Percentiles rank a stretch among this genome's conserved stretches.
Conservation (phyloP, 2,113 vertebrate genomes). For the Mus pahari region DNA sequence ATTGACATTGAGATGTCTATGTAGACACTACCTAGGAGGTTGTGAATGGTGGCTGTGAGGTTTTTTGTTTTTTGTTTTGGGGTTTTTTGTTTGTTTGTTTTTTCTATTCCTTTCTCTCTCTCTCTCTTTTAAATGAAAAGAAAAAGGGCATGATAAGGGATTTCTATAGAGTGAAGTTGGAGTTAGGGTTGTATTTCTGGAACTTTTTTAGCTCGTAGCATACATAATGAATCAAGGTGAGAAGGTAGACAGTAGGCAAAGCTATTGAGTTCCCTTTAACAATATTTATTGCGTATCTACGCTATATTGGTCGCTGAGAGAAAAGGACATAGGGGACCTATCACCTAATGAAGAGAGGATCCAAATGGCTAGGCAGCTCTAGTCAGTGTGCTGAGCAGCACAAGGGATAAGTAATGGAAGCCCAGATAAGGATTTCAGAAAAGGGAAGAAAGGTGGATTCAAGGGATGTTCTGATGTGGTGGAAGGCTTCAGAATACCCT, state of each 20-base stretch:
- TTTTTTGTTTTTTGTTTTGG: no score
- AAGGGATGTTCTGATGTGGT: not conserved
- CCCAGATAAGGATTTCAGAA: not conserved
- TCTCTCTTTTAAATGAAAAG: constrained; percentile 57
- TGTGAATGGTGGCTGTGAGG: not conserved
- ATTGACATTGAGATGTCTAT: not conserved
- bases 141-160: not conserved
- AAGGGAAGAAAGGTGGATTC: not conserved
- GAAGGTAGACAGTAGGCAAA: constrained; percentile 28
- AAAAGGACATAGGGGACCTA: constrained; percentile 18
- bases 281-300: constrained; percentile 58
- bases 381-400: not conserved
- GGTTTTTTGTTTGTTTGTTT: not conserved
- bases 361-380: constrained; percentile 38
- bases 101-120: not conserved
- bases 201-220: constrained; percentile 26
- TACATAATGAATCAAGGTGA: constrained; percentile 44
- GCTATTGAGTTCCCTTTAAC: constrained; percentile 56
- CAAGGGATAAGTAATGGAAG: not conserved
- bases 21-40: not conserved
- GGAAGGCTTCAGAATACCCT: not conserved
- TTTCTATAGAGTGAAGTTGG: not conserved
- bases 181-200: constrained; percentile 39
- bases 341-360: not conserved
- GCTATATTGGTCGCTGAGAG: not conserved